Evolutionary conservation across 2,888 invertebrate genomes (phyloP).

Genomic region (Macrosiphum euphorbiae): DNA sequence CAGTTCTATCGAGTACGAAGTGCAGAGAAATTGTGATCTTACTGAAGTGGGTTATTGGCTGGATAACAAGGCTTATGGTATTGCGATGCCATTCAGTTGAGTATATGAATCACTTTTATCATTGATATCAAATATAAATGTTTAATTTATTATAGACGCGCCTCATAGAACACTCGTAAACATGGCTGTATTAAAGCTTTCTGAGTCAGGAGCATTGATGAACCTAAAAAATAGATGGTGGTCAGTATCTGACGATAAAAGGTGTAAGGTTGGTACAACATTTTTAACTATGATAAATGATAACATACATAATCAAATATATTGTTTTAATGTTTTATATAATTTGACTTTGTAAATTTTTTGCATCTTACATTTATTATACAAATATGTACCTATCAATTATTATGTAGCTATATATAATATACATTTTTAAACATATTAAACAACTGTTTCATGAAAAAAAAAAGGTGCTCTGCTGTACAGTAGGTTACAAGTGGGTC

Average conservation of each 20-base stretch:
- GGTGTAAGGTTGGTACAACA: conserved; percentile 73
- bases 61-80: conserved; percentile 93
- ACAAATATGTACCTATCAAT: not conserved
- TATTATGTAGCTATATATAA: not conserved
- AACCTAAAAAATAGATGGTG: conserved; percentile 93
- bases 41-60: conserved; percentile 85
- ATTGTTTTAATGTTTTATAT: not conserved
- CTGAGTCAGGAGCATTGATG: conserved; percentile 87
- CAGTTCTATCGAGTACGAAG: conserved; percentile 91
- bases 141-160: conserved; percentile 75
- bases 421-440: not conserved
- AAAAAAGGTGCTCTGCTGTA: no score
- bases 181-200: conserved; percentile 88
- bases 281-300: not conserved
- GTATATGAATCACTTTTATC: not conserved
- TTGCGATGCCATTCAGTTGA: conserved; percentile 89
- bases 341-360: not conserved
- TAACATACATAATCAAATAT: not conserved
- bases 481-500: no score
- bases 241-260: conserved; percentile 78
- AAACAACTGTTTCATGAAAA: not conserved
- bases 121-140: not conserved
- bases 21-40: conserved; percentile 87
- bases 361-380: not conserved
- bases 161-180: conserved; percentile 85